Evolutionary conservation across 2,888 invertebrate genomes (phyloP).

Genomic region (Aplocera efformata): DNA sequence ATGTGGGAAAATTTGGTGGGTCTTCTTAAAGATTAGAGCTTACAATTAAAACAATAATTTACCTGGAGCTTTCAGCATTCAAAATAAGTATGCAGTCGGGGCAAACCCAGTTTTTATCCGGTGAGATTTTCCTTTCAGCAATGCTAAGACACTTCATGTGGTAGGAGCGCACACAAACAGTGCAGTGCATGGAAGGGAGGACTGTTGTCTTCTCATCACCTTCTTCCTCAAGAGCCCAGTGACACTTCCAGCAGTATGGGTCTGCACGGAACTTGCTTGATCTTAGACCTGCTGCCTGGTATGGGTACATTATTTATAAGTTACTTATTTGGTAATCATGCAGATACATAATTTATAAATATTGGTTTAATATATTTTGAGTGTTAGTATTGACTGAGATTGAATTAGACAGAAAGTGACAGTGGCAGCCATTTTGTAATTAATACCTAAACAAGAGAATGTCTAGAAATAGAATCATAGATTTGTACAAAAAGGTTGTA

Average conservation of each 20-base stretch:
- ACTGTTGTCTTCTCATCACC: slow-evolving; percentile 49
- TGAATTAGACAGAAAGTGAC: slow-evolving; percentile 1
- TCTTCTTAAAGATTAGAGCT: too few species aligned
- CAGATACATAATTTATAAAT: too few species aligned
- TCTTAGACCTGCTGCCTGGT: slow-evolving; percentile 34
- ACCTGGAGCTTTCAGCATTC: slow-evolving; percentile 87
- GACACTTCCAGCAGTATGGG: slow-evolving; percentile 95
- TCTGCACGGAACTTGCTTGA: slow-evolving; percentile 77
- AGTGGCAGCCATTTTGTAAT: slow-evolving; percentile 37
- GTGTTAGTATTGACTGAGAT: too few species aligned
- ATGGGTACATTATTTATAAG: slow-evolving; percentile 18
- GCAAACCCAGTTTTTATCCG: slow-evolving; percentile 86
- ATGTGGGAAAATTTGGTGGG: too few species aligned
- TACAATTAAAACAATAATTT: slow-evolving; percentile 33
- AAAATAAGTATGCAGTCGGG: slow-evolving; percentile 90
- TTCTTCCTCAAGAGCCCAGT: slow-evolving; percentile 83
- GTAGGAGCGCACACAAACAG: slow-evolving; percentile 91
- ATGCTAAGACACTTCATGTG: slow-evolving; percentile 88
- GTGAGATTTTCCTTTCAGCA: slow-evolving; percentile 61
- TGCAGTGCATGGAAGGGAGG: slow-evolving; percentile 81
- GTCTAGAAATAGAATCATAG: too few species aligned
- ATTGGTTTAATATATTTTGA: too few species aligned
- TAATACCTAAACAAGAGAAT: slow-evolving; percentile 11
- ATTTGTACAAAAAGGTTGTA: slow-evolving; percentile 14
- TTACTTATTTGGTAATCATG: neutral